Percentiles rank a stretch among this genome's conserved stretches.
These are phyloP conservation scores for Gymnosoma rotundatum DNA, from an alignment of 2,888 invertebrate genomes.

Conservation along the genomic window DNA sequence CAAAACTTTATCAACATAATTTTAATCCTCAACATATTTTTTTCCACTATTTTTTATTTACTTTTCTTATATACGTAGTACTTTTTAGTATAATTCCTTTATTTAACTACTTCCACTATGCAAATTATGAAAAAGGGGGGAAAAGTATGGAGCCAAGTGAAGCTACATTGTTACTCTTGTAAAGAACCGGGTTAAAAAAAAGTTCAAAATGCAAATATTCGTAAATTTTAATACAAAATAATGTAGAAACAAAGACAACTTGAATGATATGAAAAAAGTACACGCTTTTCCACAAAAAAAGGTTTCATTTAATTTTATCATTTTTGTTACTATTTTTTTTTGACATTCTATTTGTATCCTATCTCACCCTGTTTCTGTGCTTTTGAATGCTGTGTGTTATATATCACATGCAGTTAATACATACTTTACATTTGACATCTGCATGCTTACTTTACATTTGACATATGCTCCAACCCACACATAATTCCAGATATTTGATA, in stretches of 20 bases:
- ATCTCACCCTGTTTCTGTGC: constrained; percentile 30
- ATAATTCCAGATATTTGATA: constrained; percentile 13
- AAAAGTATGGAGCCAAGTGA: neutral
- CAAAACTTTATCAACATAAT: constrained; percentile 34
- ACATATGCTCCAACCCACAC: constrained; percentile 24
- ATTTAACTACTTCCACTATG: constrained; percentile 41
- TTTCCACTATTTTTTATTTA: constrained; percentile 21
- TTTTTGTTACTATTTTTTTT: constrained; percentile 47
- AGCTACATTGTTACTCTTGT: constrained; percentile 1
- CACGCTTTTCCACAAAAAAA: constrained; percentile 4
- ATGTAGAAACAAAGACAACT: constrained; percentile 30
- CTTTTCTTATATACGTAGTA: neutral
- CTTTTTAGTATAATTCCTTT: constrained; percentile 48
- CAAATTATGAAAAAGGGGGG: constrained; percentile 2
- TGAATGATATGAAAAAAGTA: constrained; percentile 26
- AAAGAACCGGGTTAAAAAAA: neutral
- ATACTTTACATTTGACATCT: constrained; percentile 43
- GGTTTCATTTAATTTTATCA: constrained; percentile 63
- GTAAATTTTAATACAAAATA: constrained; percentile 33
- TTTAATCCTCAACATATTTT: constrained; percentile 25
- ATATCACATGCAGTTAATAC: constrained; percentile 37
- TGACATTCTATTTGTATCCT: constrained; percentile 30
- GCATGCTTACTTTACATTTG: constrained; percentile 53
- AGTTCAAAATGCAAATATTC: constrained; percentile 44
- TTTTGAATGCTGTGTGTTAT: constrained; percentile 3